These are phyloP conservation scores for Ptilodon capucinus DNA, from an alignment of 2,888 invertebrate species.

Conservation along the genomic window DNA sequence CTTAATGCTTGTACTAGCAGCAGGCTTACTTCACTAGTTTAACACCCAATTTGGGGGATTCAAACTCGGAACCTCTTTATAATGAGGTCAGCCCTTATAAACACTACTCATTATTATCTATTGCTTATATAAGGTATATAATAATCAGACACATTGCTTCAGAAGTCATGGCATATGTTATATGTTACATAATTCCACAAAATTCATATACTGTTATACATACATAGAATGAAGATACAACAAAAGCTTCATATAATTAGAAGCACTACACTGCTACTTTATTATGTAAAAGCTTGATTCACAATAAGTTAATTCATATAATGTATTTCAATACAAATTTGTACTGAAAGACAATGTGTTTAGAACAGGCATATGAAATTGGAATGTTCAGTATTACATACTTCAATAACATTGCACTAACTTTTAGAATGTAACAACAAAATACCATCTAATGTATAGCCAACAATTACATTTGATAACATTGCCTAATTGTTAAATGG, in stretches of 20 bases:
- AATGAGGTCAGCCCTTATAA: too few species aligned
- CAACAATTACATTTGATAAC: conserved; percentile 23
- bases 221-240: conserved; percentile 14
- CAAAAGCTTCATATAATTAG: conserved; percentile 28
- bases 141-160: conserved; percentile 1
- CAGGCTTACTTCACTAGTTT: too few species aligned
- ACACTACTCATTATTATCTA: too few species aligned
- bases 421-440: conserved; percentile 41
- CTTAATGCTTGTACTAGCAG: too few species aligned
- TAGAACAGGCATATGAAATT: background rate
- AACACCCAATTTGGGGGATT: too few species aligned
- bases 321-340: conserved; percentile 13
- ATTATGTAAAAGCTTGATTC: conserved; percentile 38
- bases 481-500: background rate
- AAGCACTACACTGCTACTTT: conserved; percentile 43
- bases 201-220: conserved; percentile 8
- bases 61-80: too few species aligned
- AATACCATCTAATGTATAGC: conserved; percentile 23
- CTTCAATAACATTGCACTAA: background rate
- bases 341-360: background rate
- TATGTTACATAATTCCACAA: conserved; percentile 15
- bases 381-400: background rate
- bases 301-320: conserved; percentile 12
- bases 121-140: background rate
- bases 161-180: conserved; percentile 17